A percentile compares a stretch with the other conserved stretches of the same genome.
Evolutionary conservation across 1,140 invertebrate species (phyloP).

Genomic region (Trachymyrmex cornetzi): DNA sequence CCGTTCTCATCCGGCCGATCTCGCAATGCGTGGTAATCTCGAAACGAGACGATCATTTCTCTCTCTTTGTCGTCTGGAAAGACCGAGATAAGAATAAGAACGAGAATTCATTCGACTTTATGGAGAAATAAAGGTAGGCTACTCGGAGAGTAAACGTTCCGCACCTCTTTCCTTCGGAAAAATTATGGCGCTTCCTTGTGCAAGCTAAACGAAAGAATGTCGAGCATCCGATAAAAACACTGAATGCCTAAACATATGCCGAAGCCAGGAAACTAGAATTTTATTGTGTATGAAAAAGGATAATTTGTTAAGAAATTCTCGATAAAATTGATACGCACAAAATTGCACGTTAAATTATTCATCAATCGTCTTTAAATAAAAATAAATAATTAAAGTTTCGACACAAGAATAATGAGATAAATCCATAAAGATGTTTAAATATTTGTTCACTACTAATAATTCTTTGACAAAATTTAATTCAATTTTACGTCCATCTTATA

Average conservation of each 20-base stretch:
- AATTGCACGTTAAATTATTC: background rate
- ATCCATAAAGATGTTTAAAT: too few relatives aligned
- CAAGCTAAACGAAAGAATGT: conserved; percentile 62
- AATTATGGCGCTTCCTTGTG: conserved; percentile 68
- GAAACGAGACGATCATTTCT: conserved; percentile 69
- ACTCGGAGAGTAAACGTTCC: background rate
- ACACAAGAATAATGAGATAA: too few relatives aligned
- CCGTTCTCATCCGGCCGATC: conserved; percentile 47
- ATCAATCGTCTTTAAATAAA: too few relatives aligned
- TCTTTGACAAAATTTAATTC: too few relatives aligned
- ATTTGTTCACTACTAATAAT: too few relatives aligned
- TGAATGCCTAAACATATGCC: conserved; percentile 57
- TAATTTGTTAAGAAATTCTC: conserved; percentile 28
- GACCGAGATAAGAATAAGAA: conserved; percentile 54
- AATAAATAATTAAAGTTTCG: too few relatives aligned
- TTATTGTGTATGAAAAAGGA: conserved; percentile 1
- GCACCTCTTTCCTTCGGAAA: conserved; percentile 58
- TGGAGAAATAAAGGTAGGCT: conserved; percentile 65
- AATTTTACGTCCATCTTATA: background rate
- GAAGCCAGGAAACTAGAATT: conserved; percentile 19
- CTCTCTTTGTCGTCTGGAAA: background rate
- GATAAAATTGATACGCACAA: background rate
- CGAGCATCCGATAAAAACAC: conserved; percentile 58
- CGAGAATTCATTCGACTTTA: conserved; percentile 72
- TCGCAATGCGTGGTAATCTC: conserved; percentile 68